These are phyloP conservation scores for Patella pellucida DNA, from an alignment of 2,888 invertebrate species.

Conservation along the genomic window DNA sequence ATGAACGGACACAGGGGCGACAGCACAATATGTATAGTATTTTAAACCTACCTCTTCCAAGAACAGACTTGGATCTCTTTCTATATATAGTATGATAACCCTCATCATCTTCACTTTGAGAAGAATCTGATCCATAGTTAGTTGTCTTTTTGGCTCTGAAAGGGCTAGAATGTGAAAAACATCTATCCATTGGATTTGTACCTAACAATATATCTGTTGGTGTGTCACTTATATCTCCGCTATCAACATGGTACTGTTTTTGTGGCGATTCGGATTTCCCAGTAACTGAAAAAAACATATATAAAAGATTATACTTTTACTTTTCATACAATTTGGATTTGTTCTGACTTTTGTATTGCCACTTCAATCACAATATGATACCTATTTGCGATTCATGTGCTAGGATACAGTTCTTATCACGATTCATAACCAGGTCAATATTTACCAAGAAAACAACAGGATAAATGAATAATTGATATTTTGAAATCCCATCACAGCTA, in stretches of 20 bases:
- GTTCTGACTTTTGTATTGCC: background rate
- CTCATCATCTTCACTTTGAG: conserved; percentile 53
- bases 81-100: conserved; percentile 38
- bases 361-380: no score
- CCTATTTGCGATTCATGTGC: no score
- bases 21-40: no score
- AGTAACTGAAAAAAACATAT: background rate
- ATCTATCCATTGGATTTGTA: conserved; percentile 40
- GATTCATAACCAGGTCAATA: no score
- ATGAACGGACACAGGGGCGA: no score
- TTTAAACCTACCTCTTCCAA: conserved; percentile 30
- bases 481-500: no score
- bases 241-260: conserved; percentile 39
- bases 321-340: background rate
- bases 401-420: no score
- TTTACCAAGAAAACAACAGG: no score
- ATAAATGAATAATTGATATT: no score
- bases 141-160: conserved; percentile 33
- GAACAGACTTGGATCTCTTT: conserved; percentile 54
- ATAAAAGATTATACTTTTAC: background rate
- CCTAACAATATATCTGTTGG: conserved; percentile 58
- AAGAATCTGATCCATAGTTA: conserved; percentile 51
- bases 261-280: conserved; percentile 6
- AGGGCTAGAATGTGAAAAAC: conserved; percentile 31
- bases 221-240: conserved; percentile 57